Base-by-base conservation (phyloP, 2,113 vertebrate genomes). In the Nycticorax nycticorax region DNA sequence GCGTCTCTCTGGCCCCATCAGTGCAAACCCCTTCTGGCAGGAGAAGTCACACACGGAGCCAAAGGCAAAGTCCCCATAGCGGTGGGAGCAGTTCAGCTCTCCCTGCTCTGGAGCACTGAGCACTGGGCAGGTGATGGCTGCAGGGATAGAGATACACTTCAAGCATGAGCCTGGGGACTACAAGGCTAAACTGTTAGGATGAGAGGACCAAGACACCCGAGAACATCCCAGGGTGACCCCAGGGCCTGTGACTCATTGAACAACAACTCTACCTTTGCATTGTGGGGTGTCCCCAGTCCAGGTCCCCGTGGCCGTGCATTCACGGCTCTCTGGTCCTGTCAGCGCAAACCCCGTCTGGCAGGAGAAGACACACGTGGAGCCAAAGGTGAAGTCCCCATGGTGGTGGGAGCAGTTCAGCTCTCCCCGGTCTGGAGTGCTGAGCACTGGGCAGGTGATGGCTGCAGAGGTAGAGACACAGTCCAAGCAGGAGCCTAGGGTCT, bases 301-400 rank as follows among this genome's bases (percentile, higher is more conserved):
- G 15, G 43, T 52, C 45, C 98, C 98, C 0, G 63, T 94, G 15
- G 95, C 95, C 24, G 84, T 82, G 90, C 98, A 99, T 2, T 28
- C 67, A 1, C 96, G 92, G 39, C 17, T 73, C 4, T 87, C 72
- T 3, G 85, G 35, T 32, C 98, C 98, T 10, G 21, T 85, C 32
- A 97, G 92, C 27, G 82, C 50, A 6, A 97, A 98, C 32, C 98
- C 98, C 3, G 75, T 96, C 1, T 97, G 74, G 80, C 98, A 99
- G 64, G 91, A 92, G 93, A 98, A 97, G 81, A 83, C 91, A 59
- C 98, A 98, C 4, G 57, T 95, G 18, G 99, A 98, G 73, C 93
- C 95, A 22, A 97, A 98, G 68, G 93, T 43, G 12, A 97, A 95
- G 19, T 91, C 28, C 4, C 96, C 87, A 0, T 98, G 75, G 28